Conservation (phyloP, 2,797 vertebrate genomes). For the Lepus oiostolus region DNA sequence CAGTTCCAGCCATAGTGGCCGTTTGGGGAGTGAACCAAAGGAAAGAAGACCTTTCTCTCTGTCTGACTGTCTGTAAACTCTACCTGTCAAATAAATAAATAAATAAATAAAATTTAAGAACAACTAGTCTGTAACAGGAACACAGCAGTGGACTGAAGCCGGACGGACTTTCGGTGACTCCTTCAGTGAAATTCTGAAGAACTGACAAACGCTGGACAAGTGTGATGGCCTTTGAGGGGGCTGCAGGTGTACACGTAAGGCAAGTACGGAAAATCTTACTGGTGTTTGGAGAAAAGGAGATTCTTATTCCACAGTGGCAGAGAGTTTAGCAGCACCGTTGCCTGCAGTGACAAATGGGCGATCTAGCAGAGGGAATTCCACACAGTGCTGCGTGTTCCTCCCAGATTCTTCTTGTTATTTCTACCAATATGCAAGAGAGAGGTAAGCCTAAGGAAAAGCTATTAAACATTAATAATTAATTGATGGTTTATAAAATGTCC, state of each 20-base stretch:
- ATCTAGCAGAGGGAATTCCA: not conserved
- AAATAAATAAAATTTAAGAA: not conserved
- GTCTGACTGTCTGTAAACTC: too few relatives aligned
- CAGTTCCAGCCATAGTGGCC: too few relatives aligned
- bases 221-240: not conserved
- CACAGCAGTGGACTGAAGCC: not conserved
- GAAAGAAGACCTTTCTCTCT: too few relatives aligned
- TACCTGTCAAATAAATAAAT: too few relatives aligned
- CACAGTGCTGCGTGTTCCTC: not conserved
- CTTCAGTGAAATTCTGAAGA: not conserved
- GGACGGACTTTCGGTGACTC: not conserved
- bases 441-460: not conserved
- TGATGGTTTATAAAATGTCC: not conserved
- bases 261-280: not conserved
- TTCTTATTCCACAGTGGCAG: not conserved
- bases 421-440: not conserved
- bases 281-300: not conserved
- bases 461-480: not conserved
- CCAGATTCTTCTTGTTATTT: constrained; percentile 36
- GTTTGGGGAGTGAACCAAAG: too few relatives aligned
- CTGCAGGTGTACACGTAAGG: not conserved
- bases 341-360: not conserved
- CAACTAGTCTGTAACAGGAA: not conserved
- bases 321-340: not conserved
- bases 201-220: not conserved